phyloP scores from a whole-genome alignment of 2,888 invertebrate species.

The Apodemia zela region DNA sequence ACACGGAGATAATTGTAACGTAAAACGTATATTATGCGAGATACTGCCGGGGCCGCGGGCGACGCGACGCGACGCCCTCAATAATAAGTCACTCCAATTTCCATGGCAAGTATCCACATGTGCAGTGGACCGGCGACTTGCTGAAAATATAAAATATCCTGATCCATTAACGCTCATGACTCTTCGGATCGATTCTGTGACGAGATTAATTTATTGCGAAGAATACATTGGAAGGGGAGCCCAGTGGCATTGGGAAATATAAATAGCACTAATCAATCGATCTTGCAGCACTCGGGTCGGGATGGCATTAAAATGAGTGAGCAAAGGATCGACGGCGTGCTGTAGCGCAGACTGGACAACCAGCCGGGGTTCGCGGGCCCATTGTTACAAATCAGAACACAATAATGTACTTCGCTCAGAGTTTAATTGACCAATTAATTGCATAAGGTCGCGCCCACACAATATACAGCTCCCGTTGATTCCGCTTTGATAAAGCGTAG shows the following conservation, averaged over 20 bases:
- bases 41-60: too few species aligned
- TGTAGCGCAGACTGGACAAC: background rate
- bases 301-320: background rate
- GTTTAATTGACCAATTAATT: conserved; percentile 14
- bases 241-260: background rate
- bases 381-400: conserved; percentile 1
- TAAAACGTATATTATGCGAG: too few species aligned
- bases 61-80: too few species aligned
- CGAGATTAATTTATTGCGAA: too few species aligned
- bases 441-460: conserved; percentile 7
- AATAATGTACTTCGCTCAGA: background rate
- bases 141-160: background rate
- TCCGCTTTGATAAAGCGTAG: background rate
- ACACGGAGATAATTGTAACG: too few species aligned
- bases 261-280: background rate
- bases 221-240: background rate
- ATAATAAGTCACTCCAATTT: too few species aligned
- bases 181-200: too few species aligned
- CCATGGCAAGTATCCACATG: too few species aligned
- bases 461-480: background rate
- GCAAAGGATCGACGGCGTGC: background rate
- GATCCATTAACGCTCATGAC: background rate
- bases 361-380: background rate
- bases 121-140: too few species aligned
- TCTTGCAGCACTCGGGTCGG: background rate